These are phyloP conservation scores for Tachystola acroxantha DNA, from an alignment of 2,888 invertebrate species.

Conservation along the genomic window DNA sequence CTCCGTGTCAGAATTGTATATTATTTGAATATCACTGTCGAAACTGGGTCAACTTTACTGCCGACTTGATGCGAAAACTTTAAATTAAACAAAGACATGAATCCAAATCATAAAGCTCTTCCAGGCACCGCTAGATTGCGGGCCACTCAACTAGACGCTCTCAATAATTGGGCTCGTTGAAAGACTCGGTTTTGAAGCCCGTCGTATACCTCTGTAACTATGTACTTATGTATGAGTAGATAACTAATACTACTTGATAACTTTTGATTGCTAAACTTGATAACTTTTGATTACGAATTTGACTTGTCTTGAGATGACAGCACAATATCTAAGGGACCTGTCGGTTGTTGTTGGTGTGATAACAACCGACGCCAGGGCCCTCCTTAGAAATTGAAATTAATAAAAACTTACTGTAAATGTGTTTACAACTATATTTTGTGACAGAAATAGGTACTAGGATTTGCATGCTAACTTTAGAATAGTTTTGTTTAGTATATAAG, in stretches of 20 bases:
- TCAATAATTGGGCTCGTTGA: constrained; percentile 29
- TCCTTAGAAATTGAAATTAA: too few species aligned
- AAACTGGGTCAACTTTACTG: constrained; percentile 8
- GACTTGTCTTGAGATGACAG: too few species aligned
- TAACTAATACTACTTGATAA: too few species aligned
- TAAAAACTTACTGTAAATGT: too few species aligned
- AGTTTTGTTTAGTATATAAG: too few species aligned
- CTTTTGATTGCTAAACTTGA: not conserved
- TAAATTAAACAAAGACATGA: constrained; percentile 10
- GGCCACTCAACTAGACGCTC: constrained; percentile 4
- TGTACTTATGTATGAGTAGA: not conserved
- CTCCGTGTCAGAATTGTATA: constrained; percentile 7
- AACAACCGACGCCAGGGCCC: too few species aligned
- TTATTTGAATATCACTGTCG: constrained; percentile 8
- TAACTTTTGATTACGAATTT: too few species aligned
- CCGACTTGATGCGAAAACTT: constrained; percentile 11
- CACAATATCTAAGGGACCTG: too few species aligned
- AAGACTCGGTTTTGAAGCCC: constrained; percentile 17
- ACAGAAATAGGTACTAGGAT: too few species aligned
- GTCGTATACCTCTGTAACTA: not conserved
- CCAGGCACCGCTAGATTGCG: constrained; percentile 4
- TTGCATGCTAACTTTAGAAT: too few species aligned
- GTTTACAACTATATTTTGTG: too few species aligned
- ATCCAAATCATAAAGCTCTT: constrained; percentile 7
- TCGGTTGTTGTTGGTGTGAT: too few species aligned